phyloP scores from a whole-genome alignment of 64 coral and sea anemone species.

The Porites lutea region DNA sequence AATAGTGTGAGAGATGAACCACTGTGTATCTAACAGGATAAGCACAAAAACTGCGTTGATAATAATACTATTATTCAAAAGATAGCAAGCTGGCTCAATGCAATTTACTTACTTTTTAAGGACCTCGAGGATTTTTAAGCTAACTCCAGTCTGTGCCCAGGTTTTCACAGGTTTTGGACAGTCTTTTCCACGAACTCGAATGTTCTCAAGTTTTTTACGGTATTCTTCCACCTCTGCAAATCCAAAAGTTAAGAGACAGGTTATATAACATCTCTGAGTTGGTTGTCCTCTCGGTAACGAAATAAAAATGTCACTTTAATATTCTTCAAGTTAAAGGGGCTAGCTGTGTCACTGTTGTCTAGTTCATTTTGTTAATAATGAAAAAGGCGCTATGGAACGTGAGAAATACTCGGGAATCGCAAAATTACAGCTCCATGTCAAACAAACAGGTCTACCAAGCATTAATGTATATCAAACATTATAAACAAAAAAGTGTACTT shows the following conservation, averaged over 20 bases:
- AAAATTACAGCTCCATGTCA: no score
- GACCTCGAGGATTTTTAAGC: slow-evolving; percentile 69
- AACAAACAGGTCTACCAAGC: no score
- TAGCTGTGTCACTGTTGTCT: no score
- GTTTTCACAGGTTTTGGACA: slow-evolving; percentile 79
- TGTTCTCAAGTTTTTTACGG: slow-evolving; percentile 51
- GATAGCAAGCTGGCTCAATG: neutral
- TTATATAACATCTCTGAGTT: neutral
- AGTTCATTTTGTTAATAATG: no score
- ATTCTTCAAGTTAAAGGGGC: no score
- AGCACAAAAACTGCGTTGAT: neutral
- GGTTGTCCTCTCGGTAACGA: neutral
- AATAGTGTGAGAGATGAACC: no score
- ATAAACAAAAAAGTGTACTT: no score
- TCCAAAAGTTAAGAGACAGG: neutral
- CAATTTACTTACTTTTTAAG: slow-evolving; percentile 70
- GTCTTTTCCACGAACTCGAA: slow-evolving; percentile 71
- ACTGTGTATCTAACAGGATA: neutral
- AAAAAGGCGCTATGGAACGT: no score
- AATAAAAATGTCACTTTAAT: no score
- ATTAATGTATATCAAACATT: no score
- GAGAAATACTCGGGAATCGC: no score
- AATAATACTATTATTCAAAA: neutral
- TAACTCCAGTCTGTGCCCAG: slow-evolving; percentile 78
- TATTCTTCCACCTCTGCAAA: slow-evolving; percentile 57